Base-by-base conservation (phyloP, 2,113 vertebrate species). In the Lates calcarifer region DNA sequence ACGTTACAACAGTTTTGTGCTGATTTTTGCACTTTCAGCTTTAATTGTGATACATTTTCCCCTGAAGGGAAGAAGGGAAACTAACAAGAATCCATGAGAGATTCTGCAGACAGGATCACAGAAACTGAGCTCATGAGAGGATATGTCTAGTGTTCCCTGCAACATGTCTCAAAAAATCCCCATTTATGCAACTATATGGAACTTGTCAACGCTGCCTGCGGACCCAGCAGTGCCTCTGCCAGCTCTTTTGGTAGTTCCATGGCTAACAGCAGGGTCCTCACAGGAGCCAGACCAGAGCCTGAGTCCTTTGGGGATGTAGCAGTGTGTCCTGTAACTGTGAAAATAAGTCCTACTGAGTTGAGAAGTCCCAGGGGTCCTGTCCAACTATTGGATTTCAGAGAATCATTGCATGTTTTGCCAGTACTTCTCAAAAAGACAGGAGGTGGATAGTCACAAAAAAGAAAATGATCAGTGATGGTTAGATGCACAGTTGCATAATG, bases 261-360 rank as follows among this genome's bases (percentile, higher is more conserved):
- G 10, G 41, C 29, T 58, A 58, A 63, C 58, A 31, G 66, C 57
- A 63, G 64, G 65, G 68, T 6, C 39, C 3, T 51, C 61, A 51
- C 10, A 60, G 14, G 20, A 41, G 20, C 41, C 69, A 43, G 43
- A 66, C 33, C 33, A 33, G 18, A 61, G 18, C 31, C 43, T 9
- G 56, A 26, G 55, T 51, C 18, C 17, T 11, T 14, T 62, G 31
- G 17, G 67, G 57, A 28, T 17, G 57, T n/a, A 47, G 18, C 37
- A 28, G 3, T 51, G 55, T n/a, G 41, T 26, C 6, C 53, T 69
- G 37, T 60, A 64, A 13, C 2, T 74, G 18, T 43, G 26, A 51
- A 49, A 84, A 66, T 17, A 65, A 66, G 61, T 33, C 51, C 51
- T 29, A 1, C 45, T 61, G 70, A 76, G 47, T 53, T 43, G 51